These are phyloP conservation scores for Drosophila merina DNA, from an alignment of 2,888 invertebrate genomes.

Conservation along the genomic window DNA sequence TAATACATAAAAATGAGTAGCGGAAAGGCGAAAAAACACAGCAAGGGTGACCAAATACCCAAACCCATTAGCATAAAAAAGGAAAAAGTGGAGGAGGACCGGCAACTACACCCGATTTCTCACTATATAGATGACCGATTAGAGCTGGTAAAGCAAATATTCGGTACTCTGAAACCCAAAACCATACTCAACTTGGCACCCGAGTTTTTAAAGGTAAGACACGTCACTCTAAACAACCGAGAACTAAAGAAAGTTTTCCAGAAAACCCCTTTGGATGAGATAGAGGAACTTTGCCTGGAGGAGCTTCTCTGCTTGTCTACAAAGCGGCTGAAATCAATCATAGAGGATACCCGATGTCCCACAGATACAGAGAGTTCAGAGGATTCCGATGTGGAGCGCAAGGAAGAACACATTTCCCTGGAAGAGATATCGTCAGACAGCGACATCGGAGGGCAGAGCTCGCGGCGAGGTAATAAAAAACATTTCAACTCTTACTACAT, in stretches of 20 bases:
- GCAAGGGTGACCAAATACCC: conserved; percentile 73
- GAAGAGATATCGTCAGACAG: conserved; percentile 86
- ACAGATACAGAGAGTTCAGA: conserved; percentile 83
- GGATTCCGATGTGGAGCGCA: conserved; percentile 82
- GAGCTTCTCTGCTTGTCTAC: conserved; percentile 87
- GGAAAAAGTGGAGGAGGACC: conserved; percentile 84
- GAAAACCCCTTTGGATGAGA: conserved; percentile 84
- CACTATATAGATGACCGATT: conserved; percentile 86
- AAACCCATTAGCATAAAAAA: conserved; percentile 81
- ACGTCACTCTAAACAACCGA: neutral
- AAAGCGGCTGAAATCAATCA: conserved; percentile 86
- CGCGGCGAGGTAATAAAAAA: neutral
- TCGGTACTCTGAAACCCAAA: conserved; percentile 86
- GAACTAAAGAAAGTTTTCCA: conserved; percentile 31
- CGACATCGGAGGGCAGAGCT: conserved; percentile 73
- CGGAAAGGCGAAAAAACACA: conserved; percentile 65
- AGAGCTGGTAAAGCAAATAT: conserved; percentile 86
- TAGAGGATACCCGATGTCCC: conserved; percentile 83
- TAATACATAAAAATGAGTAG: conserved; percentile 68
- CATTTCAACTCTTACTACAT: conserved; percentile 11
- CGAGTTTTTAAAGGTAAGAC: conserved; percentile 83
- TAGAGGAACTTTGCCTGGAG: conserved; percentile 86
- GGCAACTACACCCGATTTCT: conserved; percentile 85
- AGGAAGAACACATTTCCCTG: conserved; percentile 86
- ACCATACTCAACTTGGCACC: conserved; percentile 86